A percentile compares a stretch with the other conserved stretches of the same genome.
phyloP scores from a whole-genome alignment of 2,113 vertebrate genomes.

The Poeciliopsis turrubarensis region DNA sequence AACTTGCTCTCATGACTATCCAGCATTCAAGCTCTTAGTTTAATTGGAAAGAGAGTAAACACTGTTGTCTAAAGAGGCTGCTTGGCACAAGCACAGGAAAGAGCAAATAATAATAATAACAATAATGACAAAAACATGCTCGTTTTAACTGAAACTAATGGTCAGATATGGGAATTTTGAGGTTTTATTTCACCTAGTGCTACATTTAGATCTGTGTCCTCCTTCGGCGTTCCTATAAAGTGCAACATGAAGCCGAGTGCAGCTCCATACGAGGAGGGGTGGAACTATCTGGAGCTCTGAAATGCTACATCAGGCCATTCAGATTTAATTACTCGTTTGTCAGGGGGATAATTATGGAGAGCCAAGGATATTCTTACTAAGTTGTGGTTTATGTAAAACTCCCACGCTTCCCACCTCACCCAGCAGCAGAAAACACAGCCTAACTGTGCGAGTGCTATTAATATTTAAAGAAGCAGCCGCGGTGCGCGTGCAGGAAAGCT shows the following conservation, averaged over 20 bases:
- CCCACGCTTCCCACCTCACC: slow-evolving; percentile 4
- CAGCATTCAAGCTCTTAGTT: slow-evolving; percentile 50
- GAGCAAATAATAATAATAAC: background rate
- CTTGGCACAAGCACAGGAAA: slow-evolving; percentile 8
- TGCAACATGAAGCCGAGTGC: background rate
- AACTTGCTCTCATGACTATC: slow-evolving; percentile 28
- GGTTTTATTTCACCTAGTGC: background rate
- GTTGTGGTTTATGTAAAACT: slow-evolving; percentile 44
- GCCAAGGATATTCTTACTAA: background rate
- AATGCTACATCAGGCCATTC: background rate
- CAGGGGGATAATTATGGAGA: slow-evolving; percentile 36
- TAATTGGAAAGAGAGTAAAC: slow-evolving; percentile 48
- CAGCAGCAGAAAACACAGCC: background rate
- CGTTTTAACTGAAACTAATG: slow-evolving; percentile 18
- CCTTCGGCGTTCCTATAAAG: background rate
- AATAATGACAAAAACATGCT: slow-evolving; percentile 12
- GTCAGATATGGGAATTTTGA: slow-evolving; percentile 3
- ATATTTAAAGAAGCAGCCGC: slow-evolving; percentile 10
- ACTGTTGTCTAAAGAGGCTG: slow-evolving; percentile 19
- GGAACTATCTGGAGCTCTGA: slow-evolving; percentile 5
- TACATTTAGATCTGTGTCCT: background rate
- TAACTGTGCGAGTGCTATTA: background rate
- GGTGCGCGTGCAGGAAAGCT: background rate
- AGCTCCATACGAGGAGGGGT: slow-evolving; percentile 1
- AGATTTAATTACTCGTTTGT: slow-evolving; percentile 37